phyloP scores from a whole-genome alignment of 2,113 vertebrate genomes.

The Lipotes vexillifer region DNA sequence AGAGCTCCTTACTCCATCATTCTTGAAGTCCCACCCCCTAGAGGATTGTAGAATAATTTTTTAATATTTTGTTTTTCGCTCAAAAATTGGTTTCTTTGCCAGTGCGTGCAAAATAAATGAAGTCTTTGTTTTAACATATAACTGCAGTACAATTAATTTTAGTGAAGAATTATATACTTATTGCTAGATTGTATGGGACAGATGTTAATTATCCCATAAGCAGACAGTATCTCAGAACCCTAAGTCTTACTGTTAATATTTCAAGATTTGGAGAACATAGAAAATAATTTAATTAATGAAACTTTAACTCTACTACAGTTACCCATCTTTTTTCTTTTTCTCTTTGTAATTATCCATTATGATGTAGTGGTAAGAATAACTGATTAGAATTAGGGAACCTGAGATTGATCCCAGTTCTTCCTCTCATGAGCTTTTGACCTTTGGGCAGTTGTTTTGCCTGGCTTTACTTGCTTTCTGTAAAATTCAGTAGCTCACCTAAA shows the following conservation, averaged over 20 bases:
- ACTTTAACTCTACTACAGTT: neutral
- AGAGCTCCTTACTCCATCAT: neutral
- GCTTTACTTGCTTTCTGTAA: neutral
- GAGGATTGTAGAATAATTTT: neutral
- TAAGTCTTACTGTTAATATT: neutral
- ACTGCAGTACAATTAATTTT: neutral
- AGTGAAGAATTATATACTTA: neutral
- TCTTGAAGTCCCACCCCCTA: neutral
- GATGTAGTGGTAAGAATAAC: neutral
- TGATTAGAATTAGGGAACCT: neutral
- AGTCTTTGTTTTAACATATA: neutral
- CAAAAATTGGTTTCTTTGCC: neutral
- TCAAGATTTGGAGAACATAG: neutral
- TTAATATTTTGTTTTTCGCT: neutral
- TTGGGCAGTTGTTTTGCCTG: neutral
- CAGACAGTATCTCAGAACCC: neutral
- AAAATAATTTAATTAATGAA: neutral
- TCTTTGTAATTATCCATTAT: neutral
- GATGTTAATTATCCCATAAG: neutral
- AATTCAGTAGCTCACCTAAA: neutral
- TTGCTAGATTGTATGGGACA: neutral
- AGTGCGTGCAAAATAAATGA: neutral
- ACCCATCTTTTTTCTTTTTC: neutral
- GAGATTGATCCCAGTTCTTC: neutral
- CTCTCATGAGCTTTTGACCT: neutral